Evolutionary conservation across 2,113 vertebrate species (phyloP).

Genomic region (Lycocorax pyrrhopterus): DNA sequence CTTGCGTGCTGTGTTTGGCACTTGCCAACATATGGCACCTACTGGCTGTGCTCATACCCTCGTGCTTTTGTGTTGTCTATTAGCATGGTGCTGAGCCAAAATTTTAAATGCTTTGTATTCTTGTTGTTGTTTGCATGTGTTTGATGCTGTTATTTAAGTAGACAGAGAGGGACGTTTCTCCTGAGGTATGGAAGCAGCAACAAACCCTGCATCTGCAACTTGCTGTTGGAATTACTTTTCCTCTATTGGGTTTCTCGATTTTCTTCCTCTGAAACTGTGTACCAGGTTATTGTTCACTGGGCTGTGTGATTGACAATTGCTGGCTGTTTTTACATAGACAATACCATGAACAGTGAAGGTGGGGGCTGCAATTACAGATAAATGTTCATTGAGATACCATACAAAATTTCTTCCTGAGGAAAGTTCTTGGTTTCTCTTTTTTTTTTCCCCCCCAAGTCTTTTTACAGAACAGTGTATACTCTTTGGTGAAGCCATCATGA

Average conservation of each 20-base stretch:
- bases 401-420: neutral
- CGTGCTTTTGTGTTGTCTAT: accelerated
- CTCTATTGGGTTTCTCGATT: neutral
- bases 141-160: neutral
- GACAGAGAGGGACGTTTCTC: neutral
- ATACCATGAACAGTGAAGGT: neutral
- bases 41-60: neutral
- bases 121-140: accelerated
- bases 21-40: neutral
- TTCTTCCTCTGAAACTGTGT: neutral
- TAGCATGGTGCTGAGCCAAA: neutral
- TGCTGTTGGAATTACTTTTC: neutral
- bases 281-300: neutral
- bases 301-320: neutral
- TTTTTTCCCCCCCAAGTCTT: neutral
- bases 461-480: neutral
- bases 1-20: neutral
- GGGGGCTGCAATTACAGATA: neutral
- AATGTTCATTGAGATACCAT: neutral
- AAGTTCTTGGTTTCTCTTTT: neutral
- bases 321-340: neutral
- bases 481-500: neutral
- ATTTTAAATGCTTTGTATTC: neutral
- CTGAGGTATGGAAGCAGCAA: neutral
- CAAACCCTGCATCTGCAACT: neutral